A percentile compares a stretch with the other conserved stretches of the same genome.
Conservation (phyloP, 2,888 invertebrate genomes). For the Andrena minutula region DNA sequence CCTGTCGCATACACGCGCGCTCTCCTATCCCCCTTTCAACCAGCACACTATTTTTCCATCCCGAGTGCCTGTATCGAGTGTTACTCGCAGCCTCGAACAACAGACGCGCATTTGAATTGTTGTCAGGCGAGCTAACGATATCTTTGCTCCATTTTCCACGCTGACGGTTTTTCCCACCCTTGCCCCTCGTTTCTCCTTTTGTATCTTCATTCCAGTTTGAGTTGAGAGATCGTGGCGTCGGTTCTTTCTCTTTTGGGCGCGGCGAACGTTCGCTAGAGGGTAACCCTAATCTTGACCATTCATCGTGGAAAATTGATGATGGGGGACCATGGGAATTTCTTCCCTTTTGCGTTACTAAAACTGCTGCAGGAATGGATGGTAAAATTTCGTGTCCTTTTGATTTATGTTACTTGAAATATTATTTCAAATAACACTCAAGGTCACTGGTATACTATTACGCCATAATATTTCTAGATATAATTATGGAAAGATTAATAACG, state of each 20-base stretch:
- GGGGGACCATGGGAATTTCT: too few species aligned
- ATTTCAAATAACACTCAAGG: too few species aligned
- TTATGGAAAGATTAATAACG: too few species aligned
- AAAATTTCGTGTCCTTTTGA: too few species aligned
- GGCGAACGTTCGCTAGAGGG: too few species aligned
- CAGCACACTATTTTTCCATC: slow-evolving; percentile 38
- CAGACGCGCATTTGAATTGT: slow-evolving; percentile 39
- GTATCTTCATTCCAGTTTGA: slow-evolving; percentile 26
- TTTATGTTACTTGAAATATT: too few species aligned
- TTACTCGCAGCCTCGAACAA: slow-evolving; percentile 39
- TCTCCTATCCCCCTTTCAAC: neutral
- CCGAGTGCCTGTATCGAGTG: slow-evolving; percentile 22
- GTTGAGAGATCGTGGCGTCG: slow-evolving; percentile 14
- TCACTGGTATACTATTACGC: too few species aligned
- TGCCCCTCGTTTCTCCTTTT: neutral
- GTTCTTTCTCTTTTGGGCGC: neutral
- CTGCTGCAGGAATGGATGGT: too few species aligned
- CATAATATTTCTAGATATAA: too few species aligned
- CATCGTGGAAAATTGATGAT: neutral
- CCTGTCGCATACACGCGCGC: neutral
- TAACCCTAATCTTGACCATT: neutral
- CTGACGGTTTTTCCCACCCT: slow-evolving; percentile 3
- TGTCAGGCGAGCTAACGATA: slow-evolving; percentile 46
- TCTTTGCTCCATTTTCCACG: slow-evolving; percentile 30
- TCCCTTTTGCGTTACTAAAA: too few species aligned